Evolutionary conservation across 1,140 invertebrate genomes (phyloP).

Genomic region (Hesperophylax magnus): DNA sequence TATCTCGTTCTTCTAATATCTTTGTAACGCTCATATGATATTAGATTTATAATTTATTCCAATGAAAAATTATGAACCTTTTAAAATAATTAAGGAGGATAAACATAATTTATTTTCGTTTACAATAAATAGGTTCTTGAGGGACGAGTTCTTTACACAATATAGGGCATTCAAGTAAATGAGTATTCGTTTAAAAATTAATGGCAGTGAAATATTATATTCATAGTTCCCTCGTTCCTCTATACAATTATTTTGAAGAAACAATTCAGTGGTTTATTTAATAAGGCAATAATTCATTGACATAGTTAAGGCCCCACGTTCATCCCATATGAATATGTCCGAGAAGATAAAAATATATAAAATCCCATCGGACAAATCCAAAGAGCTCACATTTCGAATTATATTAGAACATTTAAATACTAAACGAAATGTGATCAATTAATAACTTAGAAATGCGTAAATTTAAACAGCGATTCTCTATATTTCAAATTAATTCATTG

Average conservation of each 20-base stretch:
- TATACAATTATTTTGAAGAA: no score
- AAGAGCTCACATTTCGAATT: slow-evolving; percentile 58
- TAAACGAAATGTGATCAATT: slow-evolving; percentile 16
- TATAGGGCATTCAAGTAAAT: neutral
- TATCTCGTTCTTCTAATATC: no score
- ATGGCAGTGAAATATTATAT: slow-evolving; percentile 6
- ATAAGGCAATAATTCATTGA: neutral
- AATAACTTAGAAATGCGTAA: neutral
- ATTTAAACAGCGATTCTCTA: neutral
- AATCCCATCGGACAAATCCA: slow-evolving; percentile 48
- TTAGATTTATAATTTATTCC: no score
- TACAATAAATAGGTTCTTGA: no score
- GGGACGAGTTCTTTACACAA: no score
- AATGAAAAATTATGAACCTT: no score
- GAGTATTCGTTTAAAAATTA: neutral
- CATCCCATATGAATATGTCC: slow-evolving; percentile 40
- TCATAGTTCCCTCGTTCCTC: no score
- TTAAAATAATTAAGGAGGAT: no score
- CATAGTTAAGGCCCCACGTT: neutral
- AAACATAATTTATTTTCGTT: no score
- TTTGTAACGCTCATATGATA: no score
- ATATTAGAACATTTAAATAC: slow-evolving; percentile 49
- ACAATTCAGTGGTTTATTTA: neutral
- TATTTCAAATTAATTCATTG: slow-evolving; percentile 3
- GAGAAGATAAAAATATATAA: slow-evolving; percentile 19